These are phyloP conservation scores for Tethea ocularis DNA, from an alignment of 2,888 invertebrate species.

Conservation along the genomic window DNA sequence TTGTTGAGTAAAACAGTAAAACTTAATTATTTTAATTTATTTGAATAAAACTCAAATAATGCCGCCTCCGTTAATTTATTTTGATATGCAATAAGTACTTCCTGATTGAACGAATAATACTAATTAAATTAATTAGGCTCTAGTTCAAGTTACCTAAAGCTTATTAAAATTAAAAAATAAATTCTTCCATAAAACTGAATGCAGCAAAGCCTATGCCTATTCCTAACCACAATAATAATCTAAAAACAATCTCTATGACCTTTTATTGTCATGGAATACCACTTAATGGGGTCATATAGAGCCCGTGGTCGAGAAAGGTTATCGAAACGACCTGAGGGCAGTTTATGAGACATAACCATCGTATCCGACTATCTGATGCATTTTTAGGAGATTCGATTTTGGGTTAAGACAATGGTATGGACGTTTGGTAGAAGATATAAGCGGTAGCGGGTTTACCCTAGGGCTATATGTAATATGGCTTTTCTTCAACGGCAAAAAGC, in stretches of 20 bases:
- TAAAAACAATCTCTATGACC: conserved; percentile 36
- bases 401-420: conserved; percentile 74
- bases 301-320: conserved; percentile 55
- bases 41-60: background rate
- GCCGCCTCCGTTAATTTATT: no score
- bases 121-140: no score
- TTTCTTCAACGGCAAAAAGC: no score
- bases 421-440: conserved; percentile 35
- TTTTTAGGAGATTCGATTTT: conserved; percentile 74
- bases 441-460: conserved; percentile 19
- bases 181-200: conserved; percentile 19
- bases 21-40: background rate
- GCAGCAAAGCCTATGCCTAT: conserved; percentile 25
- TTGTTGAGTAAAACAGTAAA: background rate
- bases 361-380: conserved; percentile 44
- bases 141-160: no score
- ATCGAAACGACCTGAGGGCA: conserved; percentile 61
- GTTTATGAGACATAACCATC: conserved; percentile 80
- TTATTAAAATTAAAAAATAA: background rate
- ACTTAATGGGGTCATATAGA: conserved; percentile 43
- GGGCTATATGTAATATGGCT: no score
- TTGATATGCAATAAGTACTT: no score
- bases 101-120: no score
- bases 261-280: conserved; percentile 40
- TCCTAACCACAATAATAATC: conserved; percentile 22